Percentiles rank a stretch among this genome's conserved stretches.
Evolutionary conservation across 92 coral and sea anemone species (phyloP).

Genomic region (Chrysogorgia sp.): DNA sequence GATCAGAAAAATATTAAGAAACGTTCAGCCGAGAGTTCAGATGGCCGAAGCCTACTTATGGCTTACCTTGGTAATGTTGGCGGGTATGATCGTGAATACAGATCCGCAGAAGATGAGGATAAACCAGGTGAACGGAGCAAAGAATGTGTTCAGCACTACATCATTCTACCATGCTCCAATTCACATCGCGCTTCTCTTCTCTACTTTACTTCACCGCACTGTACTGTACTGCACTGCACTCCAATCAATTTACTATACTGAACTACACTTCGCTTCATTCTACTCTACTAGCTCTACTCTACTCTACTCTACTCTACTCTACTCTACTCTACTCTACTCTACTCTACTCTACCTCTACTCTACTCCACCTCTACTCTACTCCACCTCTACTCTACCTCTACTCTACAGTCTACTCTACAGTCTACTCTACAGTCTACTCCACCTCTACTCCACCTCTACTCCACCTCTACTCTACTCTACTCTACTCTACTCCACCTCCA

Average conservation of each 20-base stretch:
- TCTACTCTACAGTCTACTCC: background rate
- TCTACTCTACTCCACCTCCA: background rate
- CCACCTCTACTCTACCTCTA: background rate
- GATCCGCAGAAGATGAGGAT: constrained; percentile 83
- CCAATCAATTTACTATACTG: background rate
- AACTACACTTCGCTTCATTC: background rate
- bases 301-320: constrained; percentile 32
- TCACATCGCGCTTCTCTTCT: constrained; percentile 18
- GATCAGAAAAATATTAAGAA: constrained; percentile 54
- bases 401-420: background rate
- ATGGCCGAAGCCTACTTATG: constrained; percentile 85
- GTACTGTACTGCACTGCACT: background rate
- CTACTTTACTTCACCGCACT: constrained; percentile 15
- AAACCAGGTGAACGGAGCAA: constrained; percentile 45
- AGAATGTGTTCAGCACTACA: constrained; percentile 9
- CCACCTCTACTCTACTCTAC: too few species aligned
- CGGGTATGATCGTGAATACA: constrained; percentile 89
- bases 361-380: constrained; percentile 25
- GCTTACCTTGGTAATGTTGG: constrained; percentile 93
- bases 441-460: background rate
- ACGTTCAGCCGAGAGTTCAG: constrained; percentile 70
- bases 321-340: constrained; percentile 30
- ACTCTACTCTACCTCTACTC: constrained; percentile 24
- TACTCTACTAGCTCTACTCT: too few species aligned
- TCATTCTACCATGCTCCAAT: constrained; percentile 12